Percentiles rank a stretch among this genome's conserved stretches.
Evolutionary conservation across 1,140 invertebrate genomes (phyloP).

Genomic region (Melitaea cinxia): DNA sequence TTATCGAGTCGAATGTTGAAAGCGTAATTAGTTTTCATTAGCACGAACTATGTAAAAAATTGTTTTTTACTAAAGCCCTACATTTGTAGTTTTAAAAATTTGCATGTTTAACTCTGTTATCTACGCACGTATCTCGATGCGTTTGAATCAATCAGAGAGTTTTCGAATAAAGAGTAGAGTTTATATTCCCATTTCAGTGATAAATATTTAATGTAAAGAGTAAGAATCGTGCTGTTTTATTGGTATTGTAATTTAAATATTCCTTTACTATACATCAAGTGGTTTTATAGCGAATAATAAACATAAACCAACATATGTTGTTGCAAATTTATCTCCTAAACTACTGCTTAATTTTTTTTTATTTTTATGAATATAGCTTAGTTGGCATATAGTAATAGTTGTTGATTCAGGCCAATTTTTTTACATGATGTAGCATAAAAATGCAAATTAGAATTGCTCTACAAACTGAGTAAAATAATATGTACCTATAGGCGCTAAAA

Average conservation of each 20-base stretch:
- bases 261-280: background rate
- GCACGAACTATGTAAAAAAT: background rate
- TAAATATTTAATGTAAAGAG: slow-evolving; percentile 19
- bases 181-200: slow-evolving; percentile 22
- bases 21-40: slow-evolving; percentile 3
- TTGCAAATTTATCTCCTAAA: too few relatives aligned
- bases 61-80: too few relatives aligned
- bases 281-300: background rate
- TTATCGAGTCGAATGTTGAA: background rate
- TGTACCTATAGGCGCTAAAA: too few relatives aligned
- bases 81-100: too few relatives aligned
- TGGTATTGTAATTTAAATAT: slow-evolving; percentile 8
- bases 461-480: too few relatives aligned
- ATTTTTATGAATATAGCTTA: too few relatives aligned
- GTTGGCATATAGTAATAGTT: too few relatives aligned
- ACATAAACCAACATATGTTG: too few relatives aligned
- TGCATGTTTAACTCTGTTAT: background rate
- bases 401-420: too few relatives aligned
- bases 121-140: slow-evolving; percentile 22
- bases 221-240: slow-evolving; percentile 12
- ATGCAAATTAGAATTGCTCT: too few relatives aligned
- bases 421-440: too few relatives aligned
- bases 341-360: too few relatives aligned
- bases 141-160: slow-evolving; percentile 32
- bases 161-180: slow-evolving; percentile 21